These are phyloP conservation scores for Drosophila paulistorum DNA, from an alignment of 1,140 invertebrate species.

Conservation along the genomic window DNA sequence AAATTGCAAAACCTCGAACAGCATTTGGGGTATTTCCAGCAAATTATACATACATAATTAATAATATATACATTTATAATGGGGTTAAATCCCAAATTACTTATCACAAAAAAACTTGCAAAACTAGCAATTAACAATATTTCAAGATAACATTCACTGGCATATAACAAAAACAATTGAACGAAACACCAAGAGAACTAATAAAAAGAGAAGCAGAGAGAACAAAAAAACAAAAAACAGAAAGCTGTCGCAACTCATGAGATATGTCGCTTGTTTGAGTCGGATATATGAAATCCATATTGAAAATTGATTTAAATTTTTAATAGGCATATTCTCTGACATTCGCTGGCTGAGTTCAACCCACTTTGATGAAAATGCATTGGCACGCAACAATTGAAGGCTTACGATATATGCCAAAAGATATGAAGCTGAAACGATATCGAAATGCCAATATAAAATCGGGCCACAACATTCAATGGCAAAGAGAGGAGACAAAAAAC, in stretches of 20 bases:
- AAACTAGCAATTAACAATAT: neutral
- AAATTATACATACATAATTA: neutral
- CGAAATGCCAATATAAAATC: constrained; percentile 69
- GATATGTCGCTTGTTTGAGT: constrained; percentile 52
- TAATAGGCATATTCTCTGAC: constrained; percentile 61
- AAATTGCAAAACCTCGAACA: neutral
- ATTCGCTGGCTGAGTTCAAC: constrained; percentile 25
- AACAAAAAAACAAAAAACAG: neutral
- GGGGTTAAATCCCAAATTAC: neutral
- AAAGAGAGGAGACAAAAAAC: neutral
- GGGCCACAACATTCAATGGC: constrained; percentile 22
- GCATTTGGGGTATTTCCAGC: neutral
- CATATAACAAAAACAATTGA: neutral
- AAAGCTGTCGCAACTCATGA: constrained; percentile 6
- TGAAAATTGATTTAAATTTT: constrained; percentile 81
- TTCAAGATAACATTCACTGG: constrained; percentile 1
- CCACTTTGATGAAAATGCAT: constrained; percentile 78
- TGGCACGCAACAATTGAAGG: constrained; percentile 73
- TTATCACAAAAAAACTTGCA: constrained; percentile 1
- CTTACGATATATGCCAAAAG: constrained; percentile 58
- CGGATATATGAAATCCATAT: constrained; percentile 68
- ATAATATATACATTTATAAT: neutral
- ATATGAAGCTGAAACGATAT: constrained; percentile 69
- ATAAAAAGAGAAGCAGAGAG: constrained; percentile 1
- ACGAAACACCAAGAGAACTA: neutral